Evolutionary conservation across 92 coral and sea anemone species (phyloP), one percentile per base, ranked within the genome.

Genomic region (Porites rus): DNA sequence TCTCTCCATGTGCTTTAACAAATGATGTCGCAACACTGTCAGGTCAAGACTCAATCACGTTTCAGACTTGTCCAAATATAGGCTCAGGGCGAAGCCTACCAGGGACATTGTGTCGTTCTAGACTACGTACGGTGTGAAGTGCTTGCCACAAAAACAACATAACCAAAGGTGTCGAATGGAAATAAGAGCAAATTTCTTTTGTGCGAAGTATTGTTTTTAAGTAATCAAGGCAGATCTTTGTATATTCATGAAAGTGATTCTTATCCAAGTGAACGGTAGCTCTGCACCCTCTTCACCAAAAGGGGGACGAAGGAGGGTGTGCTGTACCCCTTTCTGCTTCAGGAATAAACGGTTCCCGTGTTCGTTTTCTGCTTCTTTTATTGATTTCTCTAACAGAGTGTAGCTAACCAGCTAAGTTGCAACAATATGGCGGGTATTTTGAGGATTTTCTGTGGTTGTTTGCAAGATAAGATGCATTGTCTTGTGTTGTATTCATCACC

Each of bases 381-480:
- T 20, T 21, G 63, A 12, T 73, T 51, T 31, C 54, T 7, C 72
- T 17, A 10, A 64, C 69, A 74, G 51, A 18, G 52, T 62, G 9
- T 46, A 74, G 62, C 80, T 83, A 72, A 52, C 79, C 73, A 74
- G 80, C 80, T 83, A 73, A 83, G 80, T 79, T 83, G 79, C 87
- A 83, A 65, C 78, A 83, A 83, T 75, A 59, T 81, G 91, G 61
- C 81, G 77, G 81, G 75, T 81, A 58, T 82, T 81, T 85, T 81
- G 89, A 86, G 95, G 95, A 92, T 92, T 92, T 91, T 84, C 88
- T 56, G 72, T 52, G 84, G 93, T 85, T 92, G 95, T 92, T 89
- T 86, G 89, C 85, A 61, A 92, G 95, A 92, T 89, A 89, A 92
- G 91, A 76, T 86, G 88, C 79, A 92, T 92, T 92, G 95, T 92